phyloP scores from a whole-genome alignment of 2,888 invertebrate genomes.

The Sisyra terminalis region DNA sequence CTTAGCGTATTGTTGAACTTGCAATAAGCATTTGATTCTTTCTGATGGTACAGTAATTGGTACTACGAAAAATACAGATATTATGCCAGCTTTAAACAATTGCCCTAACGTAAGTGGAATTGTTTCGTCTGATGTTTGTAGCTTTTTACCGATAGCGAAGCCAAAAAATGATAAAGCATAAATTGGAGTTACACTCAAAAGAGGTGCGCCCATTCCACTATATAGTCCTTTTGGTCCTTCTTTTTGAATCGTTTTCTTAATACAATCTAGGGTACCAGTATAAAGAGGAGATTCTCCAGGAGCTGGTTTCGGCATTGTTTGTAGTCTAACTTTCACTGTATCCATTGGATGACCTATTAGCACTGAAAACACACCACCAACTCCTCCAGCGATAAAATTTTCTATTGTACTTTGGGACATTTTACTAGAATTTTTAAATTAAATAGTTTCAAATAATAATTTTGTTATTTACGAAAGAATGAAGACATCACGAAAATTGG shows the following conservation, averaged over 20 bases:
- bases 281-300: constrained; percentile 26
- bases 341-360: constrained; percentile 42
- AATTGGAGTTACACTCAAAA: constrained; percentile 41
- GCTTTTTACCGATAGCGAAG: constrained; percentile 37
- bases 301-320: constrained; percentile 33
- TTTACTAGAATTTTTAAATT: no score
- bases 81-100: constrained; percentile 26
- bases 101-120: constrained; percentile 26
- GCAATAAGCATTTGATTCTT: constrained; percentile 30
- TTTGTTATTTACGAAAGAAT: no score
- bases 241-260: constrained; percentile 28
- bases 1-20: constrained; percentile 19
- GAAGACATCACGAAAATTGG: no score
- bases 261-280: constrained; percentile 36
- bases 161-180: constrained; percentile 46
- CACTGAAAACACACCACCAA: constrained; percentile 39
- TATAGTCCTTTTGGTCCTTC: constrained; percentile 28
- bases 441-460: no score
- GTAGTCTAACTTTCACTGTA: constrained; percentile 37
- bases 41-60: constrained; percentile 46
- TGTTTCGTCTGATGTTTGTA: constrained; percentile 22
- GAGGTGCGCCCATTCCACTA: constrained; percentile 40
- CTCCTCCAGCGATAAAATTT: constrained; percentile 25
- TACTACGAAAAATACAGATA: constrained; percentile 37
- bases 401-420: constrained; percentile 1